Evolutionary conservation across 2,888 invertebrate species (phyloP), one percentile per base, ranked within the genome.

Genomic region (Aporophyla nigra): DNA sequence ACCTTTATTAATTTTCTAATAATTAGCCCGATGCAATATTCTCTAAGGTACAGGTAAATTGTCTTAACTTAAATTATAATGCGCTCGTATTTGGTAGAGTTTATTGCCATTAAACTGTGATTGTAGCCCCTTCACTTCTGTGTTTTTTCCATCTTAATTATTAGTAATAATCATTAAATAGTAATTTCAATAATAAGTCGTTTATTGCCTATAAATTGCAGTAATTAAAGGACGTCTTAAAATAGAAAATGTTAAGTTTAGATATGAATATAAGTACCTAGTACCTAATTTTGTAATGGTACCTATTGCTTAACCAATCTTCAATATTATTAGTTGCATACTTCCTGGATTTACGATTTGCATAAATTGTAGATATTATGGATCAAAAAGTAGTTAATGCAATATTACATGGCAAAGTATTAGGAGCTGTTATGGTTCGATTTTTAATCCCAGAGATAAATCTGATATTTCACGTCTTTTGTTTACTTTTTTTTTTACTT

Each of bases 1-100:
- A 71, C 77, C 74, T 84, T 84, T 82, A 89, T 87, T 87, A 87
- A 88, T 87, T 87, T 86, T 82, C 84, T 68, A 69, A 78, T 87
- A 87, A 87, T 89, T 87, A 87, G 81, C 74, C 66, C 68, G 61
- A 79, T 74, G 78, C 54, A 78, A 86, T 80, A 78, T 77, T 82
- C 59, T 75, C 69, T 53, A 24, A 67, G 74, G 58, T n/a, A 56
- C 69, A 58, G 68, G 70, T 79, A 86, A 81, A 86, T 80, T 81
- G 76, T 78, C 51, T 83, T 58, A 33, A 10, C 46, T 69, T 58
- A 59, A 82, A 74, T 85, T 74, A 63, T 74, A 70, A 71, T 63
- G 40, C n/a, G 24, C 27, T 62, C 16, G 21, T 76, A 71, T 75
- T 86, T 72, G 40, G 27, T 61, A 21, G n/a, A 74, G 54, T 74